A percentile compares a stretch with the other conserved stretches of the same genome.
These are phyloP conservation scores for Sebastes steindachneri DNA, from an alignment of 2,797 vertebrate species.

Conservation along the genomic window DNA sequence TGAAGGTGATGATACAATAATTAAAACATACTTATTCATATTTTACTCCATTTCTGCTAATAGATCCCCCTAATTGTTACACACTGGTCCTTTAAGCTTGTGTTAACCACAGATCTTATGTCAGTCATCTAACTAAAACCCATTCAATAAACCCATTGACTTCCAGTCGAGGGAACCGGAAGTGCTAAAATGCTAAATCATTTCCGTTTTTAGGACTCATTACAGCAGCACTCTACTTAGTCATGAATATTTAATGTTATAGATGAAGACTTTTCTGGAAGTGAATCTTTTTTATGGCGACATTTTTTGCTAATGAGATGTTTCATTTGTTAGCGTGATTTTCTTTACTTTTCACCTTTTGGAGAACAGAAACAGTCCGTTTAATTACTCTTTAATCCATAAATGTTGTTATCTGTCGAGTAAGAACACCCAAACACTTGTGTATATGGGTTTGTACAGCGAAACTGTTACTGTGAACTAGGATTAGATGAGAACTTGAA, in stretches of 20 bases:
- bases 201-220: no score
- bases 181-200: no score
- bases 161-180: no score
- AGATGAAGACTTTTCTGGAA: background rate
- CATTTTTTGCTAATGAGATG: constrained; percentile 16
- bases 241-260: background rate
- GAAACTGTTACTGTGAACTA: constrained; percentile 66
- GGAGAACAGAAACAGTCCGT: constrained; percentile 16
- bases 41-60: no score
- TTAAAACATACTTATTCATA: no score
- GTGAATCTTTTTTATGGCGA: constrained; percentile 15
- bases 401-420: constrained; percentile 28
- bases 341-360: background rate
- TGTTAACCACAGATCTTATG: no score
- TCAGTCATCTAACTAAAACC: no score
- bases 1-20: no score
- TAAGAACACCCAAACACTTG: constrained; percentile 30
- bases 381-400: constrained; percentile 25
- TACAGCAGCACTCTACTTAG: background rate
- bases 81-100: no score
- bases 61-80: no score
- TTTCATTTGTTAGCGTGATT: constrained; percentile 4
- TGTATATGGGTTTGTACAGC: constrained; percentile 54
- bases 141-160: no score
- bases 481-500: constrained; percentile 50